Percentiles rank a stretch among this genome's conserved stretches.
These are phyloP conservation scores for Rhodinocichla rosea DNA, from an alignment of 2,113 vertebrate genomes.

Conservation along the genomic window DNA sequence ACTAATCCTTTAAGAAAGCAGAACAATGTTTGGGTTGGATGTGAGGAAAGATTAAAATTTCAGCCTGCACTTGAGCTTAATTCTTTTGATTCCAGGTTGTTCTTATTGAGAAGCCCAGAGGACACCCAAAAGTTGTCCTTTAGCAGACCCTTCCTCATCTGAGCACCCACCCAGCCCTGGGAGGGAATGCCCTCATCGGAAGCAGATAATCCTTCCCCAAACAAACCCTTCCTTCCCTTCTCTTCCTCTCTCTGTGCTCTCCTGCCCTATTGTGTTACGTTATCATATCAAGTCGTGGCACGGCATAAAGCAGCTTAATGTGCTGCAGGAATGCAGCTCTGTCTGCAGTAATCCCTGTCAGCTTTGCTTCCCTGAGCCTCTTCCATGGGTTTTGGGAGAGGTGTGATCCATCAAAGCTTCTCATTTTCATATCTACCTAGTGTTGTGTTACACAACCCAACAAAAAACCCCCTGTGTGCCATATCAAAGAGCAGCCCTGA, in stretches of 20 bases:
- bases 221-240: neutral
- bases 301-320: constrained; percentile 24
- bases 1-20: constrained; percentile 69
- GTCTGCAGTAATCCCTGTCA: constrained; percentile 34
- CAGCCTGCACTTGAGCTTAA: neutral
- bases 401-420: constrained; percentile 17
- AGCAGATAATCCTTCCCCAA: constrained; percentile 22
- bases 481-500: neutral
- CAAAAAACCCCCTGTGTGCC: neutral
- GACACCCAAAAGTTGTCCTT: neutral
- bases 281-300: constrained; percentile 42
- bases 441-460: neutral
- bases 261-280: neutral
- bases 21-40: constrained; percentile 59
- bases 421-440: neutral
- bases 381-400: neutral
- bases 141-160: neutral
- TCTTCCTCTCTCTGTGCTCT: neutral
- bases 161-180: neutral
- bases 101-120: neutral
- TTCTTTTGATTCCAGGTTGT: neutral
- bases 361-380: neutral
- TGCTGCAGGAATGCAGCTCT: neutral
- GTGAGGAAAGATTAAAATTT: neutral
- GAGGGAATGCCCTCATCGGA: neutral